A percentile compares a stretch with the other conserved stretches of the same genome.
Conservation (phyloP, 2,888 invertebrate genomes). For the Pachydiplax longipennis region DNA sequence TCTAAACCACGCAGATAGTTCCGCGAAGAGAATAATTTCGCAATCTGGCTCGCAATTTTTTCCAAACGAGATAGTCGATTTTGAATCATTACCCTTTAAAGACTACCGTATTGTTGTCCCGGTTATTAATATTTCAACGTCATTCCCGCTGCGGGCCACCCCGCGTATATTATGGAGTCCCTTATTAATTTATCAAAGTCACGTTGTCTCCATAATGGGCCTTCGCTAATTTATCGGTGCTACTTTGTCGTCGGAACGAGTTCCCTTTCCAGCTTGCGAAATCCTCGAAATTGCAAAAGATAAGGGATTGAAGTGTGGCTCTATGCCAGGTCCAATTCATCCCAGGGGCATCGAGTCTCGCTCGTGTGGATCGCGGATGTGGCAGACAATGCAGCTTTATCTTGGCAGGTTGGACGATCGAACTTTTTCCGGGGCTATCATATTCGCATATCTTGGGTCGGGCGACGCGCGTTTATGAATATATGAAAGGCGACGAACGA, state of each 20-base stretch:
- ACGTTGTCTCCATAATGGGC: slow-evolving; percentile 13
- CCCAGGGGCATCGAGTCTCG: slow-evolving; percentile 3
- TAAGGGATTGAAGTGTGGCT: not conserved
- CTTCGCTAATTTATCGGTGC: not conserved
- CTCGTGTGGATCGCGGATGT: not conserved
- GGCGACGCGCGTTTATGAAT: not conserved
- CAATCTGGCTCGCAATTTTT: not conserved
- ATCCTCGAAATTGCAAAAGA: not conserved
- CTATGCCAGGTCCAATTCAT: not conserved
- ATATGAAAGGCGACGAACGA: not conserved
- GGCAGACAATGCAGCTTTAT: slow-evolving; percentile 15
- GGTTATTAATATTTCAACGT: not conserved
- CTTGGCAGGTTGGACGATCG: slow-evolving; percentile 7
- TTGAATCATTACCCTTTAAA: not conserved
- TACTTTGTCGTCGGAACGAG: not conserved
- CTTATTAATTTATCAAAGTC: slow-evolving; percentile 24
- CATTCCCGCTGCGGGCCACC: not conserved
- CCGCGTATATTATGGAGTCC: not conserved
- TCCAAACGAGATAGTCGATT: not conserved
- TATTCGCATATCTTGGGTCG: not conserved
- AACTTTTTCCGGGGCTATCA: not conserved
- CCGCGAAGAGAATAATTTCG: not conserved
- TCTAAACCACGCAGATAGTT: not conserved
- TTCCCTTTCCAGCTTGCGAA: not conserved
- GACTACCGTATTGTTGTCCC: not conserved